Percentiles rank a stretch among this genome's conserved stretches.
phyloP scores from a whole-genome alignment of 2,797 vertebrate genomes.

The Notoglanidium macrostoma region DNA sequence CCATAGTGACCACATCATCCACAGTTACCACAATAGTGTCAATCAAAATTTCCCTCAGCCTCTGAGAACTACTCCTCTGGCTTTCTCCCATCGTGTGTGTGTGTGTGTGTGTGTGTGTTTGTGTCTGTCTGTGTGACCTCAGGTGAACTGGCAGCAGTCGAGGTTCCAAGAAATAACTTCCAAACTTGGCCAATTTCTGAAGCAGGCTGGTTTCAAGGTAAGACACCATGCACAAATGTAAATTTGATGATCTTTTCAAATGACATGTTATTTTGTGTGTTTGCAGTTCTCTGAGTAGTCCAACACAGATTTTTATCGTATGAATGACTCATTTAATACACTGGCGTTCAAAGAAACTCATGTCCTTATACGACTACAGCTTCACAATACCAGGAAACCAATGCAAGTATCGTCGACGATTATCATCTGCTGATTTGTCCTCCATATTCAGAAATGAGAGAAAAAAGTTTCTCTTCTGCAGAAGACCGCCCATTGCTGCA shows the following conservation, averaged over 20 bases:
- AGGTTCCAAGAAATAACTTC: constrained; percentile 90
- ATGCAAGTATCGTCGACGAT: too few species aligned
- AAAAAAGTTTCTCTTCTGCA: too few species aligned
- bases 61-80: constrained; percentile 44
- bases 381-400: too few species aligned
- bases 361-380: too few species aligned
- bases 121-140: constrained; percentile 51
- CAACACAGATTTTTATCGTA: too few species aligned
- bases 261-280: not conserved
- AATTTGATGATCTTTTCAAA: not conserved
- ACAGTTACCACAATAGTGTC: constrained; percentile 42
- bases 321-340: too few species aligned
- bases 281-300: not conserved
- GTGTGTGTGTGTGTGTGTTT: constrained; percentile 36
- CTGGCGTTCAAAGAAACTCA: too few species aligned
- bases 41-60: constrained; percentile 37
- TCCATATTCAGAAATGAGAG: too few species aligned
- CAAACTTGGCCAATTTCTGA: constrained; percentile 95
- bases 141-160: constrained; percentile 97
- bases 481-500: too few species aligned
- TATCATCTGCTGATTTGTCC: too few species aligned
- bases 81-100: constrained; percentile 43
- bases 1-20: constrained; percentile 37
- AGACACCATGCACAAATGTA: not conserved
- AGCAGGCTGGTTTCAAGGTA: constrained; percentile 99